Evolutionary conservation across 1,140 invertebrate species (phyloP).

Genomic region (Dufourea novaeangliae): DNA sequence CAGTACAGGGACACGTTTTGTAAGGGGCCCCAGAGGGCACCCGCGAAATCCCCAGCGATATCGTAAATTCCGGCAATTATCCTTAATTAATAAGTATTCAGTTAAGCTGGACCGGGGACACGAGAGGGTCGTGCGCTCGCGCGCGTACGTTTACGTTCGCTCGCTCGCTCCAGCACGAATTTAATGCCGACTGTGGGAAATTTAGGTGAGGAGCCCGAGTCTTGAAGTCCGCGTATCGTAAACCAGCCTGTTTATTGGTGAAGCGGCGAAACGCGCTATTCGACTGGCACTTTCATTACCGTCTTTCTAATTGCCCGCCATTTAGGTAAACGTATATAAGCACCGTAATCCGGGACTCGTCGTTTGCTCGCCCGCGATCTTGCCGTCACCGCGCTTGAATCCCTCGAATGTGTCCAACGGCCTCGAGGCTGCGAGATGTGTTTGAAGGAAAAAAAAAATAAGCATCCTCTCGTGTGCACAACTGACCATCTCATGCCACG

Average conservation of each 20-base stretch:
- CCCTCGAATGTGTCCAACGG: conserved; percentile 49
- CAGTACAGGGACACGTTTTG: conserved; percentile 8
- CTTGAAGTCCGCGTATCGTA: conserved; percentile 63
- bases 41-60: conserved; percentile 66
- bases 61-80: conserved; percentile 77
- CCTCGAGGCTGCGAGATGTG: conserved; percentile 30
- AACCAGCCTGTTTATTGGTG: conserved; percentile 73
- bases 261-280: conserved; percentile 71
- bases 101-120: conserved; percentile 52
- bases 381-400: conserved; percentile 61
- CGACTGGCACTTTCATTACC: conserved; percentile 78
- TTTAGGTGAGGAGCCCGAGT: conserved; percentile 74
- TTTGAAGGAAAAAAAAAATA: conserved; percentile 41
- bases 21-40: conserved; percentile 5
- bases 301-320: conserved; percentile 78
- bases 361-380: conserved; percentile 70
- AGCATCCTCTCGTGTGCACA: background rate
- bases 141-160: background rate
- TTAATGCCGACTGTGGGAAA: conserved; percentile 72
- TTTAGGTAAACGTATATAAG: conserved; percentile 74
- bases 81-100: conserved; percentile 75
- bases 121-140: conserved; percentile 8
- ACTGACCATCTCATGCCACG: background rate
- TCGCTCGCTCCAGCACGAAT: conserved; percentile 59
- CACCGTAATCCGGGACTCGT: conserved; percentile 71